Conservation (phyloP, 2,113 vertebrate species). For the Suricata suricatta region DNA sequence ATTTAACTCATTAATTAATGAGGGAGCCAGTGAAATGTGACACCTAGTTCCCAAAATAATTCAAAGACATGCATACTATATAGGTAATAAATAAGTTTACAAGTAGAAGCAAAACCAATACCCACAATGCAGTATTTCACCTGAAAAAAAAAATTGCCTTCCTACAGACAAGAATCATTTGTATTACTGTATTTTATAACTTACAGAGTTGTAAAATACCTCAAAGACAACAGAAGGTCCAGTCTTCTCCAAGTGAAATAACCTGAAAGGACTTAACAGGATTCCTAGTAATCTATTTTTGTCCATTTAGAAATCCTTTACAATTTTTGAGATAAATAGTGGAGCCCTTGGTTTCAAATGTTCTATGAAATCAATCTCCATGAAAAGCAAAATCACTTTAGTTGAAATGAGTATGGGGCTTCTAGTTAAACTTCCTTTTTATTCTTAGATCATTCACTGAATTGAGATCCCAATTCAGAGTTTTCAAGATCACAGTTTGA, state of each 20-base stretch:
- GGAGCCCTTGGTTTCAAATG: neutral
- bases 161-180: neutral
- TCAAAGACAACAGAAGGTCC: neutral
- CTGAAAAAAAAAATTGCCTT: neutral
- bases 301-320: conserved; percentile 3
- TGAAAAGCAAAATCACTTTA: neutral
- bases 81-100: neutral
- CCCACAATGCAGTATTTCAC: neutral
- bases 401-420: neutral
- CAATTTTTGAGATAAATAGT: conserved; percentile 1
- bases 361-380: neutral
- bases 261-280: neutral
- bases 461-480: neutral
- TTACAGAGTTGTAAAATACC: neutral
- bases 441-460: neutral
- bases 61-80: neutral
- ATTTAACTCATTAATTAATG: conserved; percentile 26
- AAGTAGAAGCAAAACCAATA: neutral
- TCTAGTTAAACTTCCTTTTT: neutral
- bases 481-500: neutral
- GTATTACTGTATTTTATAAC: conserved; percentile 26
- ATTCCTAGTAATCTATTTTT: neutral
- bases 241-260: neutral
- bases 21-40: neutral
- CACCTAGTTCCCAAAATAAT: neutral